These are phyloP conservation scores for Psittacula cyanocephala DNA, from an alignment of 2,113 vertebrate species.

Conservation along the genomic window DNA sequence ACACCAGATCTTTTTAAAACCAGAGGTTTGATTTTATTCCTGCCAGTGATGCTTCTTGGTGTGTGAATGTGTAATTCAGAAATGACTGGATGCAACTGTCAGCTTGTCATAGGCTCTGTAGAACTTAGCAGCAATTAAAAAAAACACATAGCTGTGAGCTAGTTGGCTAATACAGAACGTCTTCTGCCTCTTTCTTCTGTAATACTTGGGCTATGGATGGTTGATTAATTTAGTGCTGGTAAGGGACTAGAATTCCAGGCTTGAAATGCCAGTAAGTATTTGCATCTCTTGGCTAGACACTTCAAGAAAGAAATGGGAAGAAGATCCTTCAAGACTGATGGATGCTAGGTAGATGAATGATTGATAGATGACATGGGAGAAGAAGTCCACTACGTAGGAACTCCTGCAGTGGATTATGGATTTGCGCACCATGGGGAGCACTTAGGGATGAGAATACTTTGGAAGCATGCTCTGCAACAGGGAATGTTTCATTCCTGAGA, in stretches of 20 bases:
- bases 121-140: not conserved
- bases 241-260: not conserved
- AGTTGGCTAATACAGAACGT: not conserved
- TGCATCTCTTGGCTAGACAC: not conserved
- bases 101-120: not conserved
- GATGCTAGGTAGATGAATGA: not conserved
- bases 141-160: not conserved
- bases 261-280: not conserved
- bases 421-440: accelerated
- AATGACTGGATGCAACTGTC: not conserved
- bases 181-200: not conserved
- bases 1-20: not conserved
- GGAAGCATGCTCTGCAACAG: accelerated
- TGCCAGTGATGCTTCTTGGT: not conserved
- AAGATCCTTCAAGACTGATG: not conserved
- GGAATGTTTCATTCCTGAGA: not conserved
- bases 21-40: not conserved
- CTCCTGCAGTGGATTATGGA: not conserved
- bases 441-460: not conserved
- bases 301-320: not conserved
- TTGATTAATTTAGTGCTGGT: not conserved
- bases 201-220: not conserved
- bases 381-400: not conserved
- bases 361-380: not conserved
- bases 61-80: not conserved